Conservation (phyloP, 1,140 invertebrate species). For the Pseudomyrmex concolor region DNA sequence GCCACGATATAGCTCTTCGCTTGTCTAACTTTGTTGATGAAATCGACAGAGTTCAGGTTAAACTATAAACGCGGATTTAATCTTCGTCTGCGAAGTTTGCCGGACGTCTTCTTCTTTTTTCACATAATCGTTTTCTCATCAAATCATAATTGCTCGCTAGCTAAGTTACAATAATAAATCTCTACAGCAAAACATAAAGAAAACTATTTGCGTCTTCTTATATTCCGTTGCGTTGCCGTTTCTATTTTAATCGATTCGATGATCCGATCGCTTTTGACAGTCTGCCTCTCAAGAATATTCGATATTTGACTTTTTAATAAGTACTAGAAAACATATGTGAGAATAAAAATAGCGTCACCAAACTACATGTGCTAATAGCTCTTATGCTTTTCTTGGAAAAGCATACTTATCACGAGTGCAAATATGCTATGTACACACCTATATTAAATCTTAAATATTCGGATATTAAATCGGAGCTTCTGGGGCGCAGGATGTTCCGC, state of each 20-base stretch:
- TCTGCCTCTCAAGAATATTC: not conserved
- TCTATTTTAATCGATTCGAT: conserved; percentile 6
- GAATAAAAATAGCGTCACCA: not conserved
- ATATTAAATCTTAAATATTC: too few species aligned
- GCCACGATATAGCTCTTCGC: conserved; percentile 22
- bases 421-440: too few species aligned
- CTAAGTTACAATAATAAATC: not conserved
- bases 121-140: too few species aligned
- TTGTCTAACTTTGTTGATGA: not conserved
- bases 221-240: not conserved
- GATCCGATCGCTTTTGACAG: not conserved
- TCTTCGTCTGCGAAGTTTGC: conserved; percentile 8
- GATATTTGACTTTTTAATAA: not conserved
- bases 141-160: too few species aligned
- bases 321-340: too few species aligned
- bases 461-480: too few species aligned
- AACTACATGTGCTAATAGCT: not conserved
- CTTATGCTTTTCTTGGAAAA: too few species aligned
- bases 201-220: not conserved
- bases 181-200: not conserved
- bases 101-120: not conserved
- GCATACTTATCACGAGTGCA: too few species aligned
- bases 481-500: too few species aligned
- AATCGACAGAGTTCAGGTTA: conserved; percentile 40
- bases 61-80: conserved; percentile 27